Percentiles rank a stretch among this genome's conserved stretches.
These are phyloP conservation scores for Yponomeuta evonymella DNA, from an alignment of 2,888 invertebrate species.

Conservation along the genomic window DNA sequence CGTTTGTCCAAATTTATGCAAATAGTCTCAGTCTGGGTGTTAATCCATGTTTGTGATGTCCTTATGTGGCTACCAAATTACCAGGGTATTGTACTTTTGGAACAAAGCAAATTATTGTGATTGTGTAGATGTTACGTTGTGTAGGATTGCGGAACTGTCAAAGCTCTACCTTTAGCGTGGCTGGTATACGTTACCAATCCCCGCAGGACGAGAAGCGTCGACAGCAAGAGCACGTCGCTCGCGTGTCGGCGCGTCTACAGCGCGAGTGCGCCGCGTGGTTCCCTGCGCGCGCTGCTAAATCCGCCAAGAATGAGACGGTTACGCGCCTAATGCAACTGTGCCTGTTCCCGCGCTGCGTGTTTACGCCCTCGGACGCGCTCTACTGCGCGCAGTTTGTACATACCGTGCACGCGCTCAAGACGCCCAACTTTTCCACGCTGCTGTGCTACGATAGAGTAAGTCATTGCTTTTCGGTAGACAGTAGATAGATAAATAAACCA, in stretches of 20 bases:
- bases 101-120: too few species aligned
- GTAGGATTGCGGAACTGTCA: too few species aligned
- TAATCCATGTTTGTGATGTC: too few species aligned
- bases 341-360: conserved; percentile 96
- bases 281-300: conserved; percentile 87
- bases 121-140: too few species aligned
- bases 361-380: conserved; percentile 96
- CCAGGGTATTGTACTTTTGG: too few species aligned
- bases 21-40: too few species aligned
- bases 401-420: conserved; percentile 94
- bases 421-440: conserved; percentile 97
- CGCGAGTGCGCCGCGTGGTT: conserved; percentile 93
- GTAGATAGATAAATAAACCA: too few species aligned
- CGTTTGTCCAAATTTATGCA: too few species aligned
- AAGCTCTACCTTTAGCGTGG: too few species aligned
- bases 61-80: too few species aligned
- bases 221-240: conserved; percentile 95
- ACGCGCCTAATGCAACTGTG: conserved; percentile 97
- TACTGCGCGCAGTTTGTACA: conserved; percentile 98
- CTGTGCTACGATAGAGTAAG: conserved; percentile 97
- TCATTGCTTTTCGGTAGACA: conserved; percentile 82
- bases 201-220: conserved; percentile 91
- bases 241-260: conserved; percentile 83
- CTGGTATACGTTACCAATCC: too few species aligned
- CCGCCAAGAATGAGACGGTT: conserved; percentile 96